Evolutionary conservation across 2,113 vertebrate species (phyloP), one percentile per base, ranked within the genome.

Genomic region (Ceyx margarethae): DNA sequence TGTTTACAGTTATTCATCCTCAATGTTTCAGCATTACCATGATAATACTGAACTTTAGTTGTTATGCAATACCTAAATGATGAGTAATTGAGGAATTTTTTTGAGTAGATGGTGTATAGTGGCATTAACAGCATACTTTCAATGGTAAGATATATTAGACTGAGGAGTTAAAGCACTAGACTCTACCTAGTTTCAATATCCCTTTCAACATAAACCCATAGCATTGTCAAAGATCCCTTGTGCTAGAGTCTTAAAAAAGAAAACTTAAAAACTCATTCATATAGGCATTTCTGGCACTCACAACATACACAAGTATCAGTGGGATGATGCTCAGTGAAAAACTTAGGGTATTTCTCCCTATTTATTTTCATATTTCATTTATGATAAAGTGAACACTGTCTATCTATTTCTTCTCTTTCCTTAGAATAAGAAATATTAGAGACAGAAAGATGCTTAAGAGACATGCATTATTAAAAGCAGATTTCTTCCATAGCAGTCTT

Each of bases 121-220:
- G 15, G 4, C 5, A 48, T 57, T 56, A 45, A 19, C 21, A 23
- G 3, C 4, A 90, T 56, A 6, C 5, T 64, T 67, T 53, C 23
- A 43, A 85, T 20, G 15, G 13, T 42, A 46, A 85, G 2, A 26
- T 26, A 31, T 23, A 40, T 1, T 51, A 69, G 13, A 7, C 22
- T 18, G 18, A 76, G 35, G 9, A 81, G 25, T 10, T 2, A 81
- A 82, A 66, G 3, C 5, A 66, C 21, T 1, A 67, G 11, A 45
- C 3, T 2, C 40, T 28, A 2, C 0, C 1, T 48, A 25, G 6
- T 31, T 73, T 73, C 25, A 53, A 1, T 40, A 11, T 54, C 5
- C 10, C 3, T 61, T 9, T 53, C 68, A 35, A 3, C 11, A 48
- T 65, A 15, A 4, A 46, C 11, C 11, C 11, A 42, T 11, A 66